A percentile compares a stretch with the other conserved stretches of the same genome.
Evolutionary conservation across 92 coral and sea anemone genomes (phyloP).

Genomic region (Pocillopora grandis): DNA sequence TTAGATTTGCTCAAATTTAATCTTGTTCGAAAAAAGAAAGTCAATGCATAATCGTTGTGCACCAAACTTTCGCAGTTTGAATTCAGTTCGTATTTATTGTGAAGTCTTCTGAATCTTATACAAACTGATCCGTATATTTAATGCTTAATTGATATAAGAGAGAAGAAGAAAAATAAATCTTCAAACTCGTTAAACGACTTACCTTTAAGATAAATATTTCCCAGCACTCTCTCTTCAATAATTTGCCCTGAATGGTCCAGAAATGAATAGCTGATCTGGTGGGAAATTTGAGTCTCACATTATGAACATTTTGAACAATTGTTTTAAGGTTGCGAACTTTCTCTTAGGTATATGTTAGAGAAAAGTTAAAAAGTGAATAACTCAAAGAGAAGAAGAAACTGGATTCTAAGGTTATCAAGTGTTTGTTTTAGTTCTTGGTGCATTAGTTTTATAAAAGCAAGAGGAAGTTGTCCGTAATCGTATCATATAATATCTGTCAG

Average conservation of each 20-base stretch:
- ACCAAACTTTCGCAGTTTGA: too few species aligned
- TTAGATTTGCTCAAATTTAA: neutral
- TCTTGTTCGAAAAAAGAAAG: too few species aligned
- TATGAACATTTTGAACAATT: too few species aligned
- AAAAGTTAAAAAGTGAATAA: too few species aligned
- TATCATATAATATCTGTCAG: neutral
- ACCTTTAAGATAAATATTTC: conserved; percentile 22
- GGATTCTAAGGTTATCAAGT: too few species aligned
- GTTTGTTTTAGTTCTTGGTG: neutral
- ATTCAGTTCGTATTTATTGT: too few species aligned
- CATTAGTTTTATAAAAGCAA: neutral
- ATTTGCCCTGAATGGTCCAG: neutral
- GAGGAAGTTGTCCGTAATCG: neutral
- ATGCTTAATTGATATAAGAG: neutral
- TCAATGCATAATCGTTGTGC: too few species aligned
- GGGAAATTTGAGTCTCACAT: neutral
- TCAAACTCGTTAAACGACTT: neutral
- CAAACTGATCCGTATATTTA: neutral
- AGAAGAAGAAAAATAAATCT: neutral
- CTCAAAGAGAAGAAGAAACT: too few species aligned
- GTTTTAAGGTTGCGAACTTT: neutral
- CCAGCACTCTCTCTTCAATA: neutral
- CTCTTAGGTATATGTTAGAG: neutral
- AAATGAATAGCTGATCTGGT: conserved; percentile 20
- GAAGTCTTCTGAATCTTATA: too few species aligned